Base-by-base conservation (phyloP, 1,140 invertebrate genomes). In the Caenorhabditis latens region DNA sequence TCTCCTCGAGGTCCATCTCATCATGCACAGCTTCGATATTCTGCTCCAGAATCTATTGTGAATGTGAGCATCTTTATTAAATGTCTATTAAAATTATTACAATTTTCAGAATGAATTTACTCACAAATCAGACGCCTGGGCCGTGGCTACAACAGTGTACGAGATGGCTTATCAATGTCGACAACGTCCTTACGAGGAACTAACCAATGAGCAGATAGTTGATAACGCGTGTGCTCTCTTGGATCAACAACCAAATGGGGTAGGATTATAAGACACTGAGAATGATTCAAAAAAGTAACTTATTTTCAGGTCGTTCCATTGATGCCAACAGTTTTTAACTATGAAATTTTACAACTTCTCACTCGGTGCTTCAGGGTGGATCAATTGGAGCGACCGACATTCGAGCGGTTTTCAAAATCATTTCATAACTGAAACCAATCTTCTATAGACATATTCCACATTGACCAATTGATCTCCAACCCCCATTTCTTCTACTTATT, bases 41-140 rank as follows among this genome's bases (percentile, higher is more conserved):
- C 95, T 93, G 95, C 95, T 24, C 96, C 96, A 96, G 96, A 96
- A 93, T 96, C 95, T 91, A 95, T 96, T 89, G 46, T 89, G 16
- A 67, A 82, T 61, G 88, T 88, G 19, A 84, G 94, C 93, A 14
- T 84, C 1, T 57, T 57, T 46, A 57, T 57, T 42, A 14, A 57
- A 48, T 6, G 13, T 9, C 16, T 8, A 19, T 1, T 53, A 32
- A 48, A 43, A 24, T 75, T 75, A 16, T 7, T 7, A 8, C 8
- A 16, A 0, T 61, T 75, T 89, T 19, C 67, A 93, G 93, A 95
- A 95, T 48, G 96, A 96, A 92, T 96, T 95, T 91, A 95, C 95
- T 9, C 95, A 95, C 42, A 96, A 96, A 91, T 96, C 95, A 89
- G 96, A 96, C 93, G 96, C 96, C 9, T 97, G 96, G 96, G 95